Evolutionary conservation across 2,797 vertebrate species (phyloP).

Genomic region (Mico argentatus): DNA sequence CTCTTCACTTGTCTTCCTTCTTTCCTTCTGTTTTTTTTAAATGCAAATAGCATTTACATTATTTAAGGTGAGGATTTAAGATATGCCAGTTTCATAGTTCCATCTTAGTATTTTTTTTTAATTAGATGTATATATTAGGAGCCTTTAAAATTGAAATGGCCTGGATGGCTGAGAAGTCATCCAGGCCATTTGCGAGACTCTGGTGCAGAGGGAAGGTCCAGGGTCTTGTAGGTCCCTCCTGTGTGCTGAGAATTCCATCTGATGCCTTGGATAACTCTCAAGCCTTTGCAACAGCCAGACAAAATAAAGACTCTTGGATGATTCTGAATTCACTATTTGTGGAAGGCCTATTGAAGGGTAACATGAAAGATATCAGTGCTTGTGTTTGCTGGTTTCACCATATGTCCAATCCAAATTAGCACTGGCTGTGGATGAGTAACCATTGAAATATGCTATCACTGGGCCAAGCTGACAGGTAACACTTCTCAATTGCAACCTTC

Average conservation of each 20-base stretch:
- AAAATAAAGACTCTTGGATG: background rate
- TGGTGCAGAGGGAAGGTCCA: background rate
- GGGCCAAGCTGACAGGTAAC: background rate
- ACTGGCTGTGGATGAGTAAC: background rate
- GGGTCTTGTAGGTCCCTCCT: background rate
- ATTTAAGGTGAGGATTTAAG: background rate
- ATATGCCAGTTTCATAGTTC: background rate
- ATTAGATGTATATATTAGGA: background rate
- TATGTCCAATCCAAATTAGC: background rate
- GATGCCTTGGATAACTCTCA: background rate
- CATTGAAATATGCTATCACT: background rate
- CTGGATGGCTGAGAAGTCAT: background rate
- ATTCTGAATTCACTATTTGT: background rate
- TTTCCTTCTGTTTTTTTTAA: background rate
- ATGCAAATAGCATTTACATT: background rate
- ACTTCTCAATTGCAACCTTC: background rate
- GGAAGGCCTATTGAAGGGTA: background rate
- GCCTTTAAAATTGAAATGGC: background rate
- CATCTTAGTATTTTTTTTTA: background rate
- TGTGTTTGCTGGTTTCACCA: background rate
- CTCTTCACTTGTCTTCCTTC: background rate
- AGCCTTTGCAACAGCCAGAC: background rate
- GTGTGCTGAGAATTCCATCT: background rate
- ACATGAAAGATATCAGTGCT: background rate
- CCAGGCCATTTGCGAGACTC: background rate